phyloP scores from a whole-genome alignment of 1,140 invertebrate genomes.

The Stenopsyche tienmushanensis region DNA sequence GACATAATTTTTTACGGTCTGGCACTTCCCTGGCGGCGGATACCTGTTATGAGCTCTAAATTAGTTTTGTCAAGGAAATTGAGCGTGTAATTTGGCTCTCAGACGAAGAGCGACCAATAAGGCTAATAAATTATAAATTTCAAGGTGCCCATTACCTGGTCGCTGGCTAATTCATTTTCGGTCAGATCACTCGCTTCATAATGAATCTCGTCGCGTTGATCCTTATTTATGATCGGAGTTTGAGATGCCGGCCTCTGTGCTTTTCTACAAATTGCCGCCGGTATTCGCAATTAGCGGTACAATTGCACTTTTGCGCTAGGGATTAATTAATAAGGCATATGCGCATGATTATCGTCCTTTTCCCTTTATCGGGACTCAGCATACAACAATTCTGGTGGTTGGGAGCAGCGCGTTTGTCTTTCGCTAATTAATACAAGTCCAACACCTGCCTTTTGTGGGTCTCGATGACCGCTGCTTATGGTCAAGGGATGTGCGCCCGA shows the following conservation, averaged over 20 bases:
- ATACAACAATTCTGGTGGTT: not conserved
- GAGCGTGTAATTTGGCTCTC: slow-evolving; percentile 26
- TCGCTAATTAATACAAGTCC: not conserved
- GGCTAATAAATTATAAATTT: slow-evolving; percentile 27
- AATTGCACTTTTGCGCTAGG: not conserved
- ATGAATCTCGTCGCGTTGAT: slow-evolving; percentile 13
- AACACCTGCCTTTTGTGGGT: not conserved
- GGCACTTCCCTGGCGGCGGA: not conserved
- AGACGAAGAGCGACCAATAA: slow-evolving; percentile 18
- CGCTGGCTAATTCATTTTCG: slow-evolving; percentile 20
- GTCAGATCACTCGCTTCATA: not conserved
- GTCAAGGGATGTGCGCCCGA: not conserved
- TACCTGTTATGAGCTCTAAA: slow-evolving; percentile 5
- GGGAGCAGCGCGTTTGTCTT: not conserved
- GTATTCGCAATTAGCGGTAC: not conserved
- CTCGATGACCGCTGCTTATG: too few relatives aligned
- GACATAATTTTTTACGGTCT: not conserved
- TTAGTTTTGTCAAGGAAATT: slow-evolving; percentile 31
- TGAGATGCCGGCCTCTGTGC: not conserved
- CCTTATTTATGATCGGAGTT: not conserved
- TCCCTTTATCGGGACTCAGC: not conserved
- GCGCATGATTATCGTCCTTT: not conserved
- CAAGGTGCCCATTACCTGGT: slow-evolving; percentile 26
- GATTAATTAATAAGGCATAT: not conserved
- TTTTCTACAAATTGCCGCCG: not conserved